Evolutionary conservation across 2,888 invertebrate genomes (phyloP).

Genomic region (Rugalucina vietnamica): DNA sequence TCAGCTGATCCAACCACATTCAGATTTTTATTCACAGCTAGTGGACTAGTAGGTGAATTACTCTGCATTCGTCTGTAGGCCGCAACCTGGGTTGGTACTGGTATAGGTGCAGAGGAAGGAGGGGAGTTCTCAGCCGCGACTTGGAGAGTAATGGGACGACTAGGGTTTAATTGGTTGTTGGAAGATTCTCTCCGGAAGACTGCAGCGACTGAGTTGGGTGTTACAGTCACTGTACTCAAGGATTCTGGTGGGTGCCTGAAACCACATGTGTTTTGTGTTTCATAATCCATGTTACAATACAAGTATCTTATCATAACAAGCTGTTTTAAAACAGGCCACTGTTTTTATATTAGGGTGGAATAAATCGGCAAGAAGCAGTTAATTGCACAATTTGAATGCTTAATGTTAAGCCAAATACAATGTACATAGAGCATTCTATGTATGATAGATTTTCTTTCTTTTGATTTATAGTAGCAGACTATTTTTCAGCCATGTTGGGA

Average conservation of each 20-base stretch:
- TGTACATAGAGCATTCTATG: too few species aligned
- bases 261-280: too few species aligned
- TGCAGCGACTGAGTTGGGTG: conserved; percentile 66
- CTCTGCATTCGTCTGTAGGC: conserved; percentile 85
- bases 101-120: conserved; percentile 88
- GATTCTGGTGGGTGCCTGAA: conserved; percentile 42
- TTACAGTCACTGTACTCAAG: conserved; percentile 64
- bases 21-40: conserved; percentile 16
- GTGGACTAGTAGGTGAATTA: conserved; percentile 68
- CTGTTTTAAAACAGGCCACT: too few species aligned
- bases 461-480: too few species aligned
- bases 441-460: too few species aligned
- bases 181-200: conserved; percentile 69
- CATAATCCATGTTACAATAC: too few species aligned
- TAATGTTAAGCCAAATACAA: too few species aligned
- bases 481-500: too few species aligned
- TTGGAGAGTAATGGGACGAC: conserved; percentile 71
- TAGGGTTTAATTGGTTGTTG: conserved; percentile 61
- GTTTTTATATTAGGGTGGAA: neutral
- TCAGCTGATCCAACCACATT: neutral
- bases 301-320: too few species aligned
- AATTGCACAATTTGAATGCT: too few species aligned
- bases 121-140: conserved; percentile 60
- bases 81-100: conserved; percentile 89
- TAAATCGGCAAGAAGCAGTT: too few species aligned